Conservation (phyloP, 2,113 vertebrate genomes). For the Gallinago undulata region DNA sequence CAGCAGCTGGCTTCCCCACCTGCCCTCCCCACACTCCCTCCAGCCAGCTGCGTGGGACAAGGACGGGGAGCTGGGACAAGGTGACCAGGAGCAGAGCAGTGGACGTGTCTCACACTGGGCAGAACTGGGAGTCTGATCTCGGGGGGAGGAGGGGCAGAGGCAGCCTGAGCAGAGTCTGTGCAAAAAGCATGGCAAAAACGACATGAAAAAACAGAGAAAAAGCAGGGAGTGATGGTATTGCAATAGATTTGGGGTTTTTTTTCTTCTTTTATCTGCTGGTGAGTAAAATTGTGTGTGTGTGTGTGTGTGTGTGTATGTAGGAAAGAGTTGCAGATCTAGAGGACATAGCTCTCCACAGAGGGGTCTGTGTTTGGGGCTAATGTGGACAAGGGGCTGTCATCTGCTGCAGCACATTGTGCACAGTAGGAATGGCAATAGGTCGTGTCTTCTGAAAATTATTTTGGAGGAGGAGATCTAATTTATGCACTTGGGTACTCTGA, state of each 20-base stretch:
- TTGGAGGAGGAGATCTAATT: background rate
- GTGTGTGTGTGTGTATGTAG: background rate
- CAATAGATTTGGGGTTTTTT: background rate
- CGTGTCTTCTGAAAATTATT: background rate
- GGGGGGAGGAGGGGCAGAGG: background rate
- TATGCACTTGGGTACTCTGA: background rate
- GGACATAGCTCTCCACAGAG: background rate
- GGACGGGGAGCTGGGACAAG: background rate
- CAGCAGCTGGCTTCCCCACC: background rate
- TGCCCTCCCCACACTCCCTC: background rate
- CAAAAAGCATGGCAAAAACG: background rate
- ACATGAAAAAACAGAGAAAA: background rate
- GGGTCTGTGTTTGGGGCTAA: background rate
- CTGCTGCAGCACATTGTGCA: background rate
- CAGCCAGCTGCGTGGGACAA: background rate
- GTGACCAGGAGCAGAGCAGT: background rate
- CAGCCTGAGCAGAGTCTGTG: background rate
- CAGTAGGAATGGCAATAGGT: background rate
- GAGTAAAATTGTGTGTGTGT: background rate
- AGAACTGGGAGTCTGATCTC: background rate
- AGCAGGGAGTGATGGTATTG: background rate
- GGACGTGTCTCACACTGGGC: background rate
- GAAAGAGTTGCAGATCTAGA: background rate
- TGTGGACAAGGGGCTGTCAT: background rate
- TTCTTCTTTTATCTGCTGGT: background rate